Evolutionary conservation across 2,113 vertebrate species (phyloP), one percentile per base, ranked within the genome.

Genomic region (Hippocampus guttulatus): DNA sequence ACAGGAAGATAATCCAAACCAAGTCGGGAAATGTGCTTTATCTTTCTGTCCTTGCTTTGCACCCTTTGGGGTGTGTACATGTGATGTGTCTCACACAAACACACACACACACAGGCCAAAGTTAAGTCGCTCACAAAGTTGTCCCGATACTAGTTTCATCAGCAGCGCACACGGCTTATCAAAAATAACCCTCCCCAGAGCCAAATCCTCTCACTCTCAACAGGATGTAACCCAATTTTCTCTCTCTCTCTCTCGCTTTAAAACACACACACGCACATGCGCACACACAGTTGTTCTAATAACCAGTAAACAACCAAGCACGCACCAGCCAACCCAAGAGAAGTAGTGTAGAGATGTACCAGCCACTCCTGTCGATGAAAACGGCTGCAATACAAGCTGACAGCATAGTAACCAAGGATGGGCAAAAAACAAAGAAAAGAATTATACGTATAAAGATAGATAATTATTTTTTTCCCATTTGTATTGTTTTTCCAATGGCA

Each of bases 171-270:
- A 67, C 70, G 62, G 76, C 73, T 87, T 85, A 88, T 88, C 83
- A 85, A 85, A 87, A 84, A 89, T 77, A 83, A 81, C 78, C 73
- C 74, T 82, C 80, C 75, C 79, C 54, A 18, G 79, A 81, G 85
- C 70, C 3, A 23, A 71, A 81, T 82, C 71, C 76, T 78, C 67
- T 81, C 78, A 62, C 69, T 79, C 27, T 8, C 57, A 21, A 87
- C 70, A 77, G 83, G 71, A 90, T 79, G 74, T 85, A 85, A 88
- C 88, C 81, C 68, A 84, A 72, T 86, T 88, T 15, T 45, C 10
- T 84, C 68, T 75, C 69, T 63, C 61, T 71, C 67, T 38, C 60
- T 16, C 71, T 16, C 70, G 30, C 3, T 65, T 67, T n/a, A 41
- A 27, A 66, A 67, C 66, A 49, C 60, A 67, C 66, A 43, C 60